These are phyloP conservation scores for Leptinotarsa lineolata DNA, from an alignment of 1,140 invertebrate species.

Conservation along the genomic window DNA sequence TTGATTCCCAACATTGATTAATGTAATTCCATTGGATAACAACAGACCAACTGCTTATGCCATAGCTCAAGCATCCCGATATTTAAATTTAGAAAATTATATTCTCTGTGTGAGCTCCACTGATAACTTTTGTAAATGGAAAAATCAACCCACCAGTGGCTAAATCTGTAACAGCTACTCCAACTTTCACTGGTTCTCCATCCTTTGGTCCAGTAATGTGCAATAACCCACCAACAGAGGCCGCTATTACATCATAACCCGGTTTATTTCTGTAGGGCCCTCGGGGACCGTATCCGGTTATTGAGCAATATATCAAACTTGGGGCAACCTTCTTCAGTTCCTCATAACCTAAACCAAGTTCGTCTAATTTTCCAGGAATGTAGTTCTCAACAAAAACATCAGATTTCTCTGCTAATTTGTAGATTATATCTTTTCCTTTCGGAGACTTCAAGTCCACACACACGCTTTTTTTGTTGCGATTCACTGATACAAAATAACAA, in stretches of 20 bases:
- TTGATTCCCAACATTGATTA: too few species aligned
- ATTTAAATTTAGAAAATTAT: too few species aligned
- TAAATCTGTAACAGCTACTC: slow-evolving; percentile 91
- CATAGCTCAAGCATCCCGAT: too few species aligned
- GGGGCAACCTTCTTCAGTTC: slow-evolving; percentile 74
- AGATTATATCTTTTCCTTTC: slow-evolving; percentile 74
- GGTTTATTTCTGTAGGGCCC: slow-evolving; percentile 86
- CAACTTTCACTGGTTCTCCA: slow-evolving; percentile 88
- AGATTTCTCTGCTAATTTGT: slow-evolving; percentile 72
- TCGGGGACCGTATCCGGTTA: slow-evolving; percentile 87
- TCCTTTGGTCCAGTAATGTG: slow-evolving; percentile 84
- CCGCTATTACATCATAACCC: slow-evolving; percentile 95
- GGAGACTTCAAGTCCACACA: slow-evolving; percentile 81
- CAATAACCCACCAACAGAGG: slow-evolving; percentile 87
- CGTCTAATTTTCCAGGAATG: slow-evolving; percentile 84
- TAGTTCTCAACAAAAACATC: slow-evolving; percentile 96
- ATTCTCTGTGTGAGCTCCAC: too few species aligned
- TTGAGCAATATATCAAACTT: slow-evolving; percentile 88
- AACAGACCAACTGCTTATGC: too few species aligned
- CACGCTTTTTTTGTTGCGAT: slow-evolving; percentile 95
- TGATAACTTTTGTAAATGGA: too few species aligned
- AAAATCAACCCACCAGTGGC: slow-evolving; percentile 63
- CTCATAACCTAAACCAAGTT: slow-evolving; percentile 80
- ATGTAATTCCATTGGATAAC: too few species aligned
- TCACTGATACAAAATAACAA: slow-evolving; percentile 85